A percentile compares a stretch with the other conserved stretches of the same genome.
Evolutionary conservation across 1,140 invertebrate genomes (phyloP).

Genomic region (Pogonomyrmex barbatus): DNA sequence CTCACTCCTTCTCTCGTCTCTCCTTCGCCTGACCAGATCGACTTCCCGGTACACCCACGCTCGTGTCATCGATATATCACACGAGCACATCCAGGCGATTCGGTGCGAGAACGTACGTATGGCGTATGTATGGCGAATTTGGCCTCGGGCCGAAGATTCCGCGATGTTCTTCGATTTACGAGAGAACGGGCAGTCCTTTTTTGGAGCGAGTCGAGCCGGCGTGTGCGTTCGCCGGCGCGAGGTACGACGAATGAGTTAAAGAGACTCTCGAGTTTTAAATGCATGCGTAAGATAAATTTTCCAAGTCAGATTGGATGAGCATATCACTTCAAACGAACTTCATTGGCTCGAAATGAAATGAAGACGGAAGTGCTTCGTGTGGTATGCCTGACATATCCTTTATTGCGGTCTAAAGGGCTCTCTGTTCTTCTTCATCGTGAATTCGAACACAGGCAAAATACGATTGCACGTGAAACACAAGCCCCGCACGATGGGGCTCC

Average conservation of each 20-base stretch:
- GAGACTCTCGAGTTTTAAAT: slow-evolving; percentile 41
- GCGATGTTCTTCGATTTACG: slow-evolving; percentile 72
- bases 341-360: slow-evolving; percentile 33
- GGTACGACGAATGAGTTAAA: slow-evolving; percentile 31
- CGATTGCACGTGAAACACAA: slow-evolving; percentile 27
- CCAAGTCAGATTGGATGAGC: slow-evolving; percentile 46
- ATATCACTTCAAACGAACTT: slow-evolving; percentile 44
- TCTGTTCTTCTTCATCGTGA: slow-evolving; percentile 13
- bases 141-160: slow-evolving; percentile 72
- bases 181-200: slow-evolving; percentile 71
- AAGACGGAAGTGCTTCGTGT: slow-evolving; percentile 50
- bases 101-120: slow-evolving; percentile 18
- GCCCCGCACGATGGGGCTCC: background rate
- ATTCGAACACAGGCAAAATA: background rate
- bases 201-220: slow-evolving; percentile 64
- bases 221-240: background rate
- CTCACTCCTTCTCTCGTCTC: slow-evolving; percentile 15
- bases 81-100: slow-evolving; percentile 53
- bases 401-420: slow-evolving; percentile 31
- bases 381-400: slow-evolving; percentile 2
- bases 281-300: slow-evolving; percentile 25
- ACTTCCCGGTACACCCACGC: slow-evolving; percentile 74
- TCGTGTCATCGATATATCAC: slow-evolving; percentile 77
- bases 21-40: slow-evolving; percentile 61
- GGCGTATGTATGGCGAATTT: slow-evolving; percentile 65